Conservation (phyloP, 2,113 vertebrate species). For the Nycticorax nycticorax region DNA sequence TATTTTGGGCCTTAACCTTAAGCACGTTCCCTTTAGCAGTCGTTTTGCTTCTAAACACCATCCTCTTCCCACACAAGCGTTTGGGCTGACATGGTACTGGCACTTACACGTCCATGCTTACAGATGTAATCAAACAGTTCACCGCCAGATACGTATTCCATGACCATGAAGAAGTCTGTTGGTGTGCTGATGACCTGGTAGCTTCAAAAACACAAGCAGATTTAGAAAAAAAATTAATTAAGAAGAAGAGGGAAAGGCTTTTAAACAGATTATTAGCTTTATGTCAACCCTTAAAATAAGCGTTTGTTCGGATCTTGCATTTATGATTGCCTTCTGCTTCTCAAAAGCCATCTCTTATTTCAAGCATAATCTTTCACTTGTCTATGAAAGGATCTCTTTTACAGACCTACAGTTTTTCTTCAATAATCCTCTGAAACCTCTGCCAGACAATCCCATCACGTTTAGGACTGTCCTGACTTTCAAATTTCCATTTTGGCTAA, state of each 20-base stretch:
- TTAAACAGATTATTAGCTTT: neutral
- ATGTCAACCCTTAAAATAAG: neutral
- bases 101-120: slow-evolving; percentile 94
- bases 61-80: neutral
- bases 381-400: neutral
- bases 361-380: neutral
- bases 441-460: neutral
- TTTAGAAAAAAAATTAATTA: neutral
- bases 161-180: slow-evolving; percentile 99
- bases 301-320: neutral
- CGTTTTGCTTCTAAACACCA: neutral
- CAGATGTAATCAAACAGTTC: slow-evolving; percentile 99
- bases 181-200: slow-evolving; percentile 99
- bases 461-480: neutral
- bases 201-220: slow-evolving; percentile 69
- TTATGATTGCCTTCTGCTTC: neutral
- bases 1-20: slow-evolving; percentile 57
- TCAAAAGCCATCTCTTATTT: neutral
- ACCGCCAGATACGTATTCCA: slow-evolving; percentile 97
- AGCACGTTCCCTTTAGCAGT: neutral
- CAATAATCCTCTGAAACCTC: slow-evolving; percentile 16
- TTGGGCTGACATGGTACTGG: neutral
- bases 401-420: neutral
- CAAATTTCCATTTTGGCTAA: neutral
- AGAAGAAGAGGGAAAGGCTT: neutral